Percentiles rank a stretch among this genome's conserved stretches.
Evolutionary conservation across 2,888 invertebrate genomes (phyloP).

Genomic region (Eupsilia transversa): DNA sequence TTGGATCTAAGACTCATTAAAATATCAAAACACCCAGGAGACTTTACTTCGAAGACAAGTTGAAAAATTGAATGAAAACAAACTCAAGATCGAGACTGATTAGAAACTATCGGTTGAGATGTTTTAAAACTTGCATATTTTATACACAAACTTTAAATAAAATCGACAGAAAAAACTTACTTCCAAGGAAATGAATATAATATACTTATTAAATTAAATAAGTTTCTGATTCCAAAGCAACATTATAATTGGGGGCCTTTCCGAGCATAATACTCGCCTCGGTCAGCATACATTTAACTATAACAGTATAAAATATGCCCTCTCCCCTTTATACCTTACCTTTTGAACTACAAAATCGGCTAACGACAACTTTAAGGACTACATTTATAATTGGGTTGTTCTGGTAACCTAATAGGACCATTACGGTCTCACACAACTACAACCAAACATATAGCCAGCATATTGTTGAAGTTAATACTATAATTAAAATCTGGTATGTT

Average conservation of each 20-base stretch:
- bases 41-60: conserved; percentile 10
- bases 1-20: conserved; percentile 46
- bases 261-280: not conserved
- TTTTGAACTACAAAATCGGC: conserved; percentile 42
- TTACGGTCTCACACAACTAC: not conserved
- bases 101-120: not conserved
- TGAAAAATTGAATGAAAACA: conserved; percentile 49
- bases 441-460: not conserved
- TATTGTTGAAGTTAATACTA: not conserved
- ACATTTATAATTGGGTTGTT: conserved; percentile 45
- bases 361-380: conserved; percentile 37
- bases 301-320: conserved; percentile 36
- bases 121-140: conserved; percentile 18
- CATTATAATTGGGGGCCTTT: conserved; percentile 33
- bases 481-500: not conserved
- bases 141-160: not conserved
- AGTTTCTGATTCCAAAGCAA: conserved; percentile 2
- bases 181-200: not conserved
- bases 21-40: conserved; percentile 40
- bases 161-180: not conserved
- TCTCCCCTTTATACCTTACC: conserved; percentile 17
- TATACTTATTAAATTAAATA: not conserved
- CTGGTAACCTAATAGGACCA: conserved; percentile 12
- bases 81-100: conserved; percentile 16
- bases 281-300: conserved; percentile 24